Evolutionary conservation across 2,888 invertebrate species (phyloP), one percentile per base, ranked within the genome.

Genomic region (Steromphala cineraria): DNA sequence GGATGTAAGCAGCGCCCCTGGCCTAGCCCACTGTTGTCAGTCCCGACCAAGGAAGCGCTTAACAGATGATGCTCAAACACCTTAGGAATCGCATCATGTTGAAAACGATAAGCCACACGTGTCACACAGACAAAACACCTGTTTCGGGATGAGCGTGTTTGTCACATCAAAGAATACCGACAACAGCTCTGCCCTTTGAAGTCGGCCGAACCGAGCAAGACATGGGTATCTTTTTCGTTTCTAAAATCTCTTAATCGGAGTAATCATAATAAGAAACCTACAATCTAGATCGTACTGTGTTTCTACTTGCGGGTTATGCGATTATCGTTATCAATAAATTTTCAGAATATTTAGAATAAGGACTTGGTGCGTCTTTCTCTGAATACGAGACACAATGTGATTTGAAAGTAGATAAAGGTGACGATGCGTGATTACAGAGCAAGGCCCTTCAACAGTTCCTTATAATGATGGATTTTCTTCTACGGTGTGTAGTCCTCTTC

Each of bases 91-190:
- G 28, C 28, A 62, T 28, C 28, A 24, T 62, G 62, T 62, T 62
- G 62, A 62, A 28, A 62, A 24, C 24, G 62, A 62, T 62, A 62
- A 62, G 62, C 62, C 62, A 28, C 62, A 62, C 62, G 62, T 62
- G 62, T 62, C 62, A 62, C 15, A n/a, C 62, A 62, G 62, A 62
- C 62, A 62, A 62, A 62, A 62, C 62, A 62, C 62, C 62, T 62
- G 62, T 62, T 62, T 62, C 15, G 62, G 24, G 62, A 62, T 24
- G 62, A 62, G 62, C 62, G 62, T 62, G 62, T 28, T 62, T 62
- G 62, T 62, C 62, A 62, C 62, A 62, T 62, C 62, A 62, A 62
- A 62, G 62, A 28, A 46, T 28, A 62, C 62, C 62, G 62, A 24
- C 62, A 62, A 62, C 28, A 62, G 24, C 28, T 62, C 62, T 13